Evolutionary conservation across 2,888 invertebrate genomes (phyloP).

Genomic region (Tachina lurida): DNA sequence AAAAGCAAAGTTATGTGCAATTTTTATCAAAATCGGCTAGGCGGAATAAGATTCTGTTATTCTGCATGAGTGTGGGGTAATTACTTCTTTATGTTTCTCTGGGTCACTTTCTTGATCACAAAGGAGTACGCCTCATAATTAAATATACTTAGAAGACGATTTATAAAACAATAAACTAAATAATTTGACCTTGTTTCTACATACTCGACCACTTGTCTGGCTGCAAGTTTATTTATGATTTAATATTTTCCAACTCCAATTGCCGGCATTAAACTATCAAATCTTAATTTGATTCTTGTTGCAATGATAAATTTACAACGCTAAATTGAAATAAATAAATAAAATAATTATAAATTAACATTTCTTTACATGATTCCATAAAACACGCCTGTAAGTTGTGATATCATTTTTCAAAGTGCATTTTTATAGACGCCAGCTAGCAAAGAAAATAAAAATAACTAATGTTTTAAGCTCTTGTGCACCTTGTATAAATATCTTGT

Average conservation of each 20-base stretch:
- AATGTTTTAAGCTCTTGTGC: constrained; percentile 17
- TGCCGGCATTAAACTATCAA: constrained; percentile 37
- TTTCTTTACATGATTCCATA: constrained; percentile 68
- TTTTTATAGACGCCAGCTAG: constrained; percentile 64
- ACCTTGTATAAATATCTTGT: background rate
- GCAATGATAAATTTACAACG: constrained; percentile 45
- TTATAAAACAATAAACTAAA: background rate
- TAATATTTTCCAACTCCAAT: background rate
- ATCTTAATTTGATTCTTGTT: constrained; percentile 50
- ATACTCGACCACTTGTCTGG: background rate
- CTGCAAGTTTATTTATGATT: background rate
- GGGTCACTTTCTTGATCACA: too few species aligned
- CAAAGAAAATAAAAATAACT: constrained; percentile 35
- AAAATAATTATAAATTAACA: constrained; percentile 67
- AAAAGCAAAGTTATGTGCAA: too few species aligned
- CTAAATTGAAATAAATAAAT: constrained; percentile 41
- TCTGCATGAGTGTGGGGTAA: too few species aligned
- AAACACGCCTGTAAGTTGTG: constrained; percentile 67
- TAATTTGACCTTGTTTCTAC: background rate
- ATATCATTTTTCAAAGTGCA: constrained; percentile 65
- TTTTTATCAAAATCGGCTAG: too few species aligned
- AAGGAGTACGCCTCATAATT: too few species aligned
- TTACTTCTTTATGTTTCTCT: too few species aligned
- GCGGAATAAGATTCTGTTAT: too few species aligned
- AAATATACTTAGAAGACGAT: too few species aligned